These are phyloP conservation scores for Dinocampus coccinellae DNA, from an alignment of 2,888 invertebrate species.

Conservation along the genomic window DNA sequence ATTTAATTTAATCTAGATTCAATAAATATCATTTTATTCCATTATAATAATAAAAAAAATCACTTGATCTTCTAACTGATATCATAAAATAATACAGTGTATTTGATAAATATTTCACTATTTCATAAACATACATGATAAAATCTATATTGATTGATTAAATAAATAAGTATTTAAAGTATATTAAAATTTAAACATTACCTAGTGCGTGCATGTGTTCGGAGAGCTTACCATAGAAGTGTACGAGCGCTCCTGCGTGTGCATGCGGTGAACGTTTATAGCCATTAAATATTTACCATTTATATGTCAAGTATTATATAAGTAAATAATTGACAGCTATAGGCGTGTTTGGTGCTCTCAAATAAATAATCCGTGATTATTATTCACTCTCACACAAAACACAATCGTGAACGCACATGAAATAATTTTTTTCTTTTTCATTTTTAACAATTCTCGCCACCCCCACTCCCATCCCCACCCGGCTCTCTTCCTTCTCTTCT, in stretches of 20 bases:
- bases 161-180: slow-evolving; percentile 11
- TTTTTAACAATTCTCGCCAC: too few relatives aligned
- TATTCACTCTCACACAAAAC: slow-evolving; percentile 19
- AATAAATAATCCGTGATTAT: slow-evolving; percentile 20
- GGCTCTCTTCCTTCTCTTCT: too few relatives aligned
- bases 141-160: slow-evolving; percentile 4
- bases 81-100: too few relatives aligned
- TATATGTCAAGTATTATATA: slow-evolving; percentile 7
- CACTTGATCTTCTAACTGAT: too few relatives aligned
- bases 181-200: slow-evolving; percentile 62
- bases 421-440: not conserved
- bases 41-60: slow-evolving; percentile 1
- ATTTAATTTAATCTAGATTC: not conserved
- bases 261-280: slow-evolving; percentile 61
- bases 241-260: slow-evolving; percentile 67
- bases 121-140: too few relatives aligned
- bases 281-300: slow-evolving; percentile 52
- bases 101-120: too few relatives aligned
- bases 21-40: not conserved
- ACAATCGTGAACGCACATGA: slow-evolving; percentile 14
- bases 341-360: slow-evolving; percentile 14
- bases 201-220: slow-evolving; percentile 69
- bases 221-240: slow-evolving; percentile 68
- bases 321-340: slow-evolving; percentile 15
- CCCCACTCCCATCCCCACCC: too few relatives aligned